Percentiles rank a stretch among this genome's conserved stretches.
phyloP scores from a whole-genome alignment of 2,888 invertebrate genomes.

The Himalopsyche kuldschensis region DNA sequence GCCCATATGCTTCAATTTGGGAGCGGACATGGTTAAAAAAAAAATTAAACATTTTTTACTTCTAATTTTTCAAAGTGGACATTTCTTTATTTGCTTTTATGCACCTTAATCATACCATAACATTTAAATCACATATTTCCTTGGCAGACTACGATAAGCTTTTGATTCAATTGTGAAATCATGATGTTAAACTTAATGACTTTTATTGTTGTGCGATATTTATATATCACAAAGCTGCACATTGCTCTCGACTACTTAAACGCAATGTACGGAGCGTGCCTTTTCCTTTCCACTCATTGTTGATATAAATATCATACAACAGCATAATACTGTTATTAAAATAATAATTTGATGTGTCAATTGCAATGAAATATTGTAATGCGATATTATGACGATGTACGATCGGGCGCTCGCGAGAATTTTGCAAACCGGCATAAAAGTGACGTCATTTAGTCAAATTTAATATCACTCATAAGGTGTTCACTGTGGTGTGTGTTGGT shows the following conservation, averaged over 20 bases:
- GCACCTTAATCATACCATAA: too few relatives aligned
- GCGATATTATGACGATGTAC: constrained; percentile 31
- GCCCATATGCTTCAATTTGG: too few relatives aligned
- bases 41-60: too few relatives aligned
- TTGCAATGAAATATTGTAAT: constrained; percentile 38
- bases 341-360: constrained; percentile 39
- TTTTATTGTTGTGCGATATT: background rate
- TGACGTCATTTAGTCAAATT: too few relatives aligned
- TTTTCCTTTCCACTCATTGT: constrained; percentile 10
- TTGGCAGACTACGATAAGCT: background rate
- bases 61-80: too few relatives aligned
- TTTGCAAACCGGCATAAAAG: background rate
- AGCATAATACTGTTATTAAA: constrained; percentile 32
- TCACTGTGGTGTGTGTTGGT: too few relatives aligned
- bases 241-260: background rate
- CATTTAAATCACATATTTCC: too few relatives aligned
- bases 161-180: background rate
- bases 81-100: too few relatives aligned
- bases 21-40: too few relatives aligned
- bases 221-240: background rate
- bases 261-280: background rate
- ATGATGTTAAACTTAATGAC: background rate
- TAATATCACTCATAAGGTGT: too few relatives aligned
- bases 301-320: constrained; percentile 27
- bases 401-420: constrained; percentile 1